phyloP scores from a whole-genome alignment of 2,113 vertebrate species.

The Synodontis membranacea region DNA sequence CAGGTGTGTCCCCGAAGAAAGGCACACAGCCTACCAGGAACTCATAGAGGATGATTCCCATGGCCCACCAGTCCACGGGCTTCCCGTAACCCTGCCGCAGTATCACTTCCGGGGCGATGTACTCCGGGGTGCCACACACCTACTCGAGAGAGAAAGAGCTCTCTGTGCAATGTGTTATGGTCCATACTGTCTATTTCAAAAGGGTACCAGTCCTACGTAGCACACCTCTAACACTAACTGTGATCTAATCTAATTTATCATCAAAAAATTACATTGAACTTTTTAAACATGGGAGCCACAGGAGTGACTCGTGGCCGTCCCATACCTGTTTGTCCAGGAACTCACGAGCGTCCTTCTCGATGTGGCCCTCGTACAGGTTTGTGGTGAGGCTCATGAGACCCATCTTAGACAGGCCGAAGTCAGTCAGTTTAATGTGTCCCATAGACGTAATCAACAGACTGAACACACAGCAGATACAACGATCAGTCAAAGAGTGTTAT shows the following conservation, averaged over 20 bases:
- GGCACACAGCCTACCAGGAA: constrained; percentile 93
- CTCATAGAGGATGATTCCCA: constrained; percentile 95
- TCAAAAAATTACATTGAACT: neutral
- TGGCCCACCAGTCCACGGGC: constrained; percentile 96
- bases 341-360: constrained; percentile 91
- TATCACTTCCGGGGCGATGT: constrained; percentile 95
- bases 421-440: constrained; percentile 94
- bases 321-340: constrained; percentile 94
- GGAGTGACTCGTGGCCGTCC: neutral
- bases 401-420: constrained; percentile 95
- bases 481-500: neutral
- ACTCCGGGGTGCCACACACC: constrained; percentile 95
- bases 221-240: neutral
- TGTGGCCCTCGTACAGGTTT: constrained; percentile 93
- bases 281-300: neutral
- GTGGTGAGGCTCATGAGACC: constrained; percentile 95
- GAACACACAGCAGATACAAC: constrained; percentile 25
- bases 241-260: neutral
- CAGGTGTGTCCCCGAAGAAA: constrained; percentile 90
- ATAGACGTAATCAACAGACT: constrained; percentile 95
- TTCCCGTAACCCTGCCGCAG: constrained; percentile 93
- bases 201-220: neutral
- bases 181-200: neutral
- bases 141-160: constrained; percentile 52
- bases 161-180: neutral